Percentiles rank a stretch among this genome's conserved stretches.
Evolutionary conservation across 2,113 vertebrate genomes (phyloP).

Genomic region (Speoplatyrhinus poulsoni): DNA sequence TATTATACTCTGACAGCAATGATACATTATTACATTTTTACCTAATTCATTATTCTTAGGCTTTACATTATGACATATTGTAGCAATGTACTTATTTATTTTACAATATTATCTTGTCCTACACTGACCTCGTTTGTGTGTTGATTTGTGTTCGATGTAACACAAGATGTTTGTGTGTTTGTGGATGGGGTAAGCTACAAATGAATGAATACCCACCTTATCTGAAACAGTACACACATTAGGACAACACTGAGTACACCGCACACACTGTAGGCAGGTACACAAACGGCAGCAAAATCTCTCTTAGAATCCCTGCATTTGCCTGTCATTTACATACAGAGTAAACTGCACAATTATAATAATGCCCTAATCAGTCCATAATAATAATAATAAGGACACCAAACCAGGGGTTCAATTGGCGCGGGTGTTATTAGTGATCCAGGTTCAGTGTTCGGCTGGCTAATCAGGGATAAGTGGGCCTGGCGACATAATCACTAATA

Average conservation of each 20-base stretch:
- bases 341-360: slow-evolving; percentile 26
- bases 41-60: too few species aligned
- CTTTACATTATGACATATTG: too few species aligned
- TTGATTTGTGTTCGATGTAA: too few species aligned
- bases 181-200: too few species aligned
- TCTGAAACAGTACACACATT: background rate
- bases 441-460: slow-evolving; percentile 30
- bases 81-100: too few species aligned
- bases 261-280: background rate
- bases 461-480: slow-evolving; percentile 35
- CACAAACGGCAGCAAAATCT: background rate
- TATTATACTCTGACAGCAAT: too few species aligned
- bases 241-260: background rate
- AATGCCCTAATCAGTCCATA: slow-evolving; percentile 57
- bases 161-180: too few species aligned
- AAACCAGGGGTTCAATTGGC: slow-evolving; percentile 28
- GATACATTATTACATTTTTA: too few species aligned
- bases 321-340: slow-evolving; percentile 24
- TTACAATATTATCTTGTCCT: too few species aligned
- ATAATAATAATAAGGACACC: slow-evolving; percentile 6
- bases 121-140: too few species aligned
- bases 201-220: too few species aligned
- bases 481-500: slow-evolving; percentile 3
- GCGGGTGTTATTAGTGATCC: slow-evolving; percentile 11
- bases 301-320: background rate